These are phyloP conservation scores for Xestia rhomboidea DNA, from an alignment of 2,888 invertebrate genomes.

Conservation along the genomic window DNA sequence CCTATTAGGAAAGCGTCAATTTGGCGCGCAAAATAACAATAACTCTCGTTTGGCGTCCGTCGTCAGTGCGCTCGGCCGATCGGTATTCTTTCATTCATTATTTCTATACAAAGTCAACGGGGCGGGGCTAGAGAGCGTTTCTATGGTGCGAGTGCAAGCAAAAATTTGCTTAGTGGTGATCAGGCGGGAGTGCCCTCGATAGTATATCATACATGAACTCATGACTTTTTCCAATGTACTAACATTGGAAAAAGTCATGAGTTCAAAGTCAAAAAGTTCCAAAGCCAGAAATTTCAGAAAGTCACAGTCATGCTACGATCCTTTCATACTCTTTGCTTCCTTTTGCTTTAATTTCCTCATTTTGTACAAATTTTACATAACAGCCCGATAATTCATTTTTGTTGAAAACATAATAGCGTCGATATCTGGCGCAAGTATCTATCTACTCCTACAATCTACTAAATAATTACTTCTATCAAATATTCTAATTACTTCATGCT, in stretches of 20 bases:
- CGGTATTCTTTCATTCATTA: no score
- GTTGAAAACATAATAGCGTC: constrained; percentile 6
- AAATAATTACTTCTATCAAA: constrained; percentile 41
- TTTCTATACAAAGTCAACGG: no score
- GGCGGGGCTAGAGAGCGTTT: no score
- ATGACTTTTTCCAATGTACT: not conserved
- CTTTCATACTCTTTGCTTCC: not conserved
- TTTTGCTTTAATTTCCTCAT: not conserved
- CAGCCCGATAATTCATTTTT: constrained; percentile 9
- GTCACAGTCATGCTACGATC: not conserved
- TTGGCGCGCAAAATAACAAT: no score
- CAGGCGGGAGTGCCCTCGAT: no score
- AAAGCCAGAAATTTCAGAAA: not conserved
- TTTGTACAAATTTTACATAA: constrained; percentile 6
- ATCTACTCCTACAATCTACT: constrained; percentile 53
- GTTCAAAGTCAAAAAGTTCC: no score
- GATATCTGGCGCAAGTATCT: constrained; percentile 20
- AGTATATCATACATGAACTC: not conserved
- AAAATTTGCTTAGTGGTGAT: no score
- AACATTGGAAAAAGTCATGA: no score
- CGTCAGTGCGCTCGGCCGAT: no score
- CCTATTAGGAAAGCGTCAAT: no score
- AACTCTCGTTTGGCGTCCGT: no score
- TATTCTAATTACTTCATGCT: constrained; percentile 60
- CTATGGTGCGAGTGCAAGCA: no score